Evolutionary conservation across 1,140 invertebrate species (phyloP), one percentile per base, ranked within the genome.

Genomic region (Propsilocerus akamusi): DNA sequence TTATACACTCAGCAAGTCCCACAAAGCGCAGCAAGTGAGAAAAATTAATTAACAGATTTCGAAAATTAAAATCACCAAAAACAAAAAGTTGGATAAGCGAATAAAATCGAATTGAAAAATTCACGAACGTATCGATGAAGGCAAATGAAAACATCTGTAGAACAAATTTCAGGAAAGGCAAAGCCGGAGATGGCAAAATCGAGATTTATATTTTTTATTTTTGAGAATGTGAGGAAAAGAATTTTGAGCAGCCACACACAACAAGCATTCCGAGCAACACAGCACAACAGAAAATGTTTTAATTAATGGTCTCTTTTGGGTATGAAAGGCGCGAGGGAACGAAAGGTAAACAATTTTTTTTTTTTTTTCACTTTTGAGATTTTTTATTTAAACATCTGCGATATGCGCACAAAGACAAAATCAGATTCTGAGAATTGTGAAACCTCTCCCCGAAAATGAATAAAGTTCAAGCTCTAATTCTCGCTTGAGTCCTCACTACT

Each of bases 291-390:
- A 41, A 20, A 41, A 41, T 41, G 34, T 41, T 41, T 41, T 41
- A 41, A 41, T 41, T 41, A 41, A 41, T 41, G 34, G 34, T 41
- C 20, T n/a, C n/a, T n/a, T n/a, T n/a, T n/a, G n/a, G n/a, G n/a
- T n/a, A n/a, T n/a, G n/a, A n/a, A n/a, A n/a, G n/a, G n/a, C n/a
- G n/a, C n/a, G n/a, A n/a, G n/a, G n/a, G n/a, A n/a, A n/a, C n/a
- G n/a, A n/a, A n/a, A n/a, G n/a, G n/a, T n/a, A n/a, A n/a, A n/a
- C n/a, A n/a, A n/a, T n/a, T n/a, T n/a, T n/a, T n/a, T n/a, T n/a
- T n/a, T n/a, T n/a, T n/a, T n/a, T n/a, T n/a, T n/a, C n/a, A n/a
- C n/a, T n/a, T n/a, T n/a, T n/a, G n/a, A n/a, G n/a, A n/a, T n/a
- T n/a, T n/a, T n/a, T n/a, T n/a, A n/a, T n/a, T n/a, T n/a, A n/a